Evolutionary conservation across 2,888 invertebrate genomes (phyloP), one percentile per base, ranked within the genome.

Genomic region (Dilophus febrilis): DNA sequence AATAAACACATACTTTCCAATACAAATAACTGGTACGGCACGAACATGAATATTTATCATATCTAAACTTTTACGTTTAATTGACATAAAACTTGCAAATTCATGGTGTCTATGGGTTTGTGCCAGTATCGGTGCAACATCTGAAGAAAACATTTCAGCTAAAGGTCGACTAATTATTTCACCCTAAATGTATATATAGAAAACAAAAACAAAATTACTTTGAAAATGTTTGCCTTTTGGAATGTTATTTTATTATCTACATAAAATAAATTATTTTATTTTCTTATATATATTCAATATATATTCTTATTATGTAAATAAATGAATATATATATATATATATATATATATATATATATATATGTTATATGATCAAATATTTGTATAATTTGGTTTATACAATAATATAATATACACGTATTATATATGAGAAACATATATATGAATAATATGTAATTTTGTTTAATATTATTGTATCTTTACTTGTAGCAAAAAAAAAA

Each of bases 11-110:
- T 22, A 22, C 22, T 22, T 68, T 55, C 73, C 74, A 44, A 68
- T 66, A 48, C 70, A 70, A 41, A 75, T 72, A 46, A 82, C 80
- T 1, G 90, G 86, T 35, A 80, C 72, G 22, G 85, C 81, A 49
- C 81, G 72, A 47, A 87, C 84, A 47, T 78, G 77, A 51, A 85
- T 72, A 40, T 79, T 74, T 37, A 86, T 67, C 12, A 74, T 74
- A 40, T 90, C 90, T 49, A 82, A 81, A 56, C 76, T 77, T 66
- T 81, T 82, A 52, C 80, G 69, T 49, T 73, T 71, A 52, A 80
- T 74, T 42, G 76, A 72, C 53, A 79, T 65, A 46, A 74, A 71
- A 28, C 85, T 84, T 57, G 79, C 78, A 71, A 81, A 85, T 56
- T 85, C 84, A 41, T 79, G 70, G 7, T 73, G 73, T 48, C 76